Evolutionary conservation across 2,888 invertebrate genomes (phyloP), one percentile per base, ranked within the genome.

Genomic region (Hoplodrina ambigua): DNA sequence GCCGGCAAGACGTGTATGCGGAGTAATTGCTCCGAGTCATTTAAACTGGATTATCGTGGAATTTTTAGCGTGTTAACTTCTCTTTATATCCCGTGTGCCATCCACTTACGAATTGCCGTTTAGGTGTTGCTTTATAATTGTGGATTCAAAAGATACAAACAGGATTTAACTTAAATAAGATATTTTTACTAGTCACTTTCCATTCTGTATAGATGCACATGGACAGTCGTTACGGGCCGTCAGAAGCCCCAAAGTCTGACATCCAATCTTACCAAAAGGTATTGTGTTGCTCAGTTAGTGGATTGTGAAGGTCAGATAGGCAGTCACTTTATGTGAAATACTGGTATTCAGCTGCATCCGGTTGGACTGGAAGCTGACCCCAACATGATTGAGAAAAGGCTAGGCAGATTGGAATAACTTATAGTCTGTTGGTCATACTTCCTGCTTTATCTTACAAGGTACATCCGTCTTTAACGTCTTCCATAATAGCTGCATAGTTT

Each of bases 11-110:
- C 87, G 84, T 89, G 87, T 86, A 90, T 88, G 83, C 87, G 80
- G 82, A 88, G 88, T 88, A 90, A 89, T 90, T 88, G 86, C 86
- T 83, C 65, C 66, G 78, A 80, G 83, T 85, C 86, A 89, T 88
- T 87, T 87, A 85, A 87, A 85, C 85, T 84, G 86, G 81, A 81
- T 83, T 83, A 85, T 64, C 41, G 44, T 15, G 76, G 83, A 72
- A 83, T 83, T 79, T 75, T 66, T 66, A 66, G 75, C 60, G 75
- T 71, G 71, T 75, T 63, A 59, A 65, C 53, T 25, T 63, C 61
- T 58, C 69, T 65, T 56, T 79, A 70, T 78, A 50, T 56, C n/a
- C 49, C 1, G 30, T 49, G 53, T 60, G 61, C 25, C 49, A 58
- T 60, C 55, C 65, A 58, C 54, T 65, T 70, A 41, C 55, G 64